Conservation (phyloP, 1,140 invertebrate species). For the Adoxophyes honmai region DNA sequence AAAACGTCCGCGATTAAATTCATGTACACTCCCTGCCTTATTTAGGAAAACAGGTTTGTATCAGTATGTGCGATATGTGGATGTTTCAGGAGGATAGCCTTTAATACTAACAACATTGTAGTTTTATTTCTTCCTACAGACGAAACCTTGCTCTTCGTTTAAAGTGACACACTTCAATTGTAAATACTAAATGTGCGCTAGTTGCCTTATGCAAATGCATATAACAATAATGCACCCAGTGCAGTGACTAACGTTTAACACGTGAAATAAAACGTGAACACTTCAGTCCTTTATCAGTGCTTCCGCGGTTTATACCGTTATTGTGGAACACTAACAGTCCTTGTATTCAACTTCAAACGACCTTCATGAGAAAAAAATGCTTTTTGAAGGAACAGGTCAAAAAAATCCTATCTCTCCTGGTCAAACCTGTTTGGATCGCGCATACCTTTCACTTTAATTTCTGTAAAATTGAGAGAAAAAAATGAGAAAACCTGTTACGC, state of each 20-base stretch:
- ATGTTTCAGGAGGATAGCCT: no score
- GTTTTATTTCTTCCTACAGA: no score
- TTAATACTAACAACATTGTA: no score
- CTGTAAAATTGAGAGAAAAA: slow-evolving; percentile 39
- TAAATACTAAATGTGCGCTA: no score
- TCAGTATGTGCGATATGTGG: no score
- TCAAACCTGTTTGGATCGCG: slow-evolving; percentile 44
- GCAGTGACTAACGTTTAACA: slow-evolving; percentile 12
- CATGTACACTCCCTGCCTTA: no score
- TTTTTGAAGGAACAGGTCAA: background rate
- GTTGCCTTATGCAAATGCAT: no score
- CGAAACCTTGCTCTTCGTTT: no score
- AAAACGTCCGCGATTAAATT: no score
- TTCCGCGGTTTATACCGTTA: slow-evolving; percentile 16
- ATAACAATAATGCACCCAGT: background rate
- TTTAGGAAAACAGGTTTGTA: no score
- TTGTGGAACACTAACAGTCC: slow-evolving; percentile 18
- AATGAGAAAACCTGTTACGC: background rate
- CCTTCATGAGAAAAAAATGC: slow-evolving; percentile 12
- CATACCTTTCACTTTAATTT: slow-evolving; percentile 47
- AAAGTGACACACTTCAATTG: no score
- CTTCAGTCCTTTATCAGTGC: slow-evolving; percentile 17
- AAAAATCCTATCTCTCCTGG: slow-evolving; percentile 28
- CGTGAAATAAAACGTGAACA: slow-evolving; percentile 19
- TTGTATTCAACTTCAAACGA: slow-evolving; percentile 12